A percentile compares a stretch with the other conserved stretches of the same genome.
Conservation (phyloP, 1,140 invertebrate species). For the Bathynomus jamesi region DNA sequence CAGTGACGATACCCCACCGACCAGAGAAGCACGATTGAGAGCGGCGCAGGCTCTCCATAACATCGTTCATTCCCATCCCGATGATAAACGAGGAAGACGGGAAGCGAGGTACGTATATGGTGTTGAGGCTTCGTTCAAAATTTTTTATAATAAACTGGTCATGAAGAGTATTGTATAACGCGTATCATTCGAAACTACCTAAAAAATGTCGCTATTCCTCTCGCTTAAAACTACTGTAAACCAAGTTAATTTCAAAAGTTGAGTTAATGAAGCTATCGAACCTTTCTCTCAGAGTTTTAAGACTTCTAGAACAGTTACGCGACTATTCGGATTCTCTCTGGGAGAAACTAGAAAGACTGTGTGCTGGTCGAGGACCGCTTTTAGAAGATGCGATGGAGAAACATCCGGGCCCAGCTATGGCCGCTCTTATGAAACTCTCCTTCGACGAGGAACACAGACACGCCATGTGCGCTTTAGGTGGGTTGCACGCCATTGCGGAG, state of each 20-base stretch:
- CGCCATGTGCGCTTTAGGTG: constrained; percentile 88
- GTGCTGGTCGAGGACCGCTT: constrained; percentile 29
- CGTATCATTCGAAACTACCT: too few relatives aligned
- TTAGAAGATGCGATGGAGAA: constrained; percentile 60
- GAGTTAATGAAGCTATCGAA: too few relatives aligned
- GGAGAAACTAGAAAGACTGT: constrained; percentile 41
- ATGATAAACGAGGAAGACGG: constrained; percentile 76
- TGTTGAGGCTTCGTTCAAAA: too few relatives aligned
- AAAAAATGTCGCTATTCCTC: too few relatives aligned
- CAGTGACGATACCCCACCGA: constrained; percentile 37
- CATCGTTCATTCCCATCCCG: constrained; percentile 78
- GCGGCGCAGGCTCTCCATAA: constrained; percentile 82
- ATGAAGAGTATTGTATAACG: too few relatives aligned
- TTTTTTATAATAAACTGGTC: too few relatives aligned
- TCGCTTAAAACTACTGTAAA: too few relatives aligned
- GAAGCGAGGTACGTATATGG: constrained; percentile 63
- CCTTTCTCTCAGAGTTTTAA: constrained; percentile 44
- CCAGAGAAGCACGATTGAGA: constrained; percentile 57
- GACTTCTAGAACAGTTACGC: constrained; percentile 67
- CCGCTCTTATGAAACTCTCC: constrained; percentile 91
- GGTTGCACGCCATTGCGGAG: constrained; percentile 80
- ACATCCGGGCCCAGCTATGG: constrained; percentile 75
- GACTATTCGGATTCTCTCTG: constrained; percentile 43
- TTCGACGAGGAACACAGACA: constrained; percentile 93
- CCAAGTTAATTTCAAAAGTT: too few relatives aligned